Evolutionary conservation across 2,888 invertebrate genomes (phyloP).

Genomic region (Acanthoscelides obtectus): DNA sequence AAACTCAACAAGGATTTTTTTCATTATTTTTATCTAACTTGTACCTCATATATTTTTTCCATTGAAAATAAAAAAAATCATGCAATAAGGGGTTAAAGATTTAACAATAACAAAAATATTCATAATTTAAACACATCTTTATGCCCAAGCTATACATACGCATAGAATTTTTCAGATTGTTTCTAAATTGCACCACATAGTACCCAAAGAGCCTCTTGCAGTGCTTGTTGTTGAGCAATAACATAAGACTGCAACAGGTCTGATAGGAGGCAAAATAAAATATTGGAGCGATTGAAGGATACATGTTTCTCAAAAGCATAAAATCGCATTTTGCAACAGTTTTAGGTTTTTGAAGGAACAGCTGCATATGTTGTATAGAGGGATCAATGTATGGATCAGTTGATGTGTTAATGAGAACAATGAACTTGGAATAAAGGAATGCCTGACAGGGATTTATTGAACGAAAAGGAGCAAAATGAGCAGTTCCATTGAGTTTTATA

Average conservation of each 20-base stretch:
- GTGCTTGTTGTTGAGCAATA: no score
- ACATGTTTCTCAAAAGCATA: not conserved
- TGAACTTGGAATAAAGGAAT: conserved; percentile 12
- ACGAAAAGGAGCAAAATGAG: conserved; percentile 11
- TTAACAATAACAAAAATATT: no score
- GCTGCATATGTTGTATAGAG: not conserved
- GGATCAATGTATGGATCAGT: conserved; percentile 31
- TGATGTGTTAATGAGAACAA: conserved; percentile 41
- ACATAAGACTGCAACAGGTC: not conserved
- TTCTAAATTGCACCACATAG: not conserved
- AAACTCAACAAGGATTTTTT: no score
- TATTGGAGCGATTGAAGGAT: not conserved
- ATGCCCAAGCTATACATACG: not conserved
- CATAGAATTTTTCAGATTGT: not conserved
- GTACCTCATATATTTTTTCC: no score
- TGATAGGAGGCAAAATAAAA: not conserved
- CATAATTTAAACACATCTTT: no score
- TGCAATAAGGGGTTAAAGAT: no score
- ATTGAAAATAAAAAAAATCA: no score
- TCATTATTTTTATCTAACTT: no score
- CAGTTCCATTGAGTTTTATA: conserved; percentile 10
- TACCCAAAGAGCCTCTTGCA: not conserved
- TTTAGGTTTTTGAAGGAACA: not conserved
- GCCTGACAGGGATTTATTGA: not conserved
- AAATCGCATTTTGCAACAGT: not conserved